Percentiles rank a stretch among this genome's conserved stretches.
Conservation (phyloP, 1,140 invertebrate genomes). For the Bathynomus jamesi region DNA sequence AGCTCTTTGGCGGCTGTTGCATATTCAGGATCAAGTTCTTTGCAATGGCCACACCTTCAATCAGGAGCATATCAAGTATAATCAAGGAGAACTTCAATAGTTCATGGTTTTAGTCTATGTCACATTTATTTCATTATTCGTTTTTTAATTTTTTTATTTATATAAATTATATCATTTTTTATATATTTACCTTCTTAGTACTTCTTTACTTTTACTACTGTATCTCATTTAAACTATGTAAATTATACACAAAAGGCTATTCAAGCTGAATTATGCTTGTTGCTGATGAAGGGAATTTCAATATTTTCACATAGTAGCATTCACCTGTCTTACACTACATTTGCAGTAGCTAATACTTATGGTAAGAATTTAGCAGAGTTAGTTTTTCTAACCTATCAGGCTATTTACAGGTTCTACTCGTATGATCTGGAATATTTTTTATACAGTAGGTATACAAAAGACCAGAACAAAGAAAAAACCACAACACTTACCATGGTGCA, state of each 20-base stretch:
- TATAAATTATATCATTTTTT: background rate
- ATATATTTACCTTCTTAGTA: background rate
- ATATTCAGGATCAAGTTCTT: slow-evolving; percentile 42
- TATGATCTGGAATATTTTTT: background rate
- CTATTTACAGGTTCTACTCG: background rate
- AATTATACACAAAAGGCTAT: background rate
- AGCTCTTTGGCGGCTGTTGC: slow-evolving; percentile 40
- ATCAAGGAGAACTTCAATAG: background rate
- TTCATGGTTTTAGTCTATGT: background rate
- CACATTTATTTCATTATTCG: background rate
- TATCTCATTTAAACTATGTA: background rate
- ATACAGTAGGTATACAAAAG: slow-evolving; percentile 6
- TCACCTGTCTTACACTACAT: background rate
- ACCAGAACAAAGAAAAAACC: too few relatives aligned
- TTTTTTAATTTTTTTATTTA: too few relatives aligned
- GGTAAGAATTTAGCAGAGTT: too few relatives aligned
- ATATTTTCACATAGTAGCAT: too few relatives aligned
- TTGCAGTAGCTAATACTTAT: background rate
- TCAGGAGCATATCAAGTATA: background rate
- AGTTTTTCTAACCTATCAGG: too few relatives aligned
- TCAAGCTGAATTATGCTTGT: too few relatives aligned
- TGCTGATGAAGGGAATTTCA: too few relatives aligned
- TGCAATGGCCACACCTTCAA: slow-evolving; percentile 47
- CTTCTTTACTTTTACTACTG: background rate
- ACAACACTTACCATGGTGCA: slow-evolving; percentile 16